phyloP scores from a whole-genome alignment of 1,140 invertebrate genomes.

The Mamestra configurata region DNA sequence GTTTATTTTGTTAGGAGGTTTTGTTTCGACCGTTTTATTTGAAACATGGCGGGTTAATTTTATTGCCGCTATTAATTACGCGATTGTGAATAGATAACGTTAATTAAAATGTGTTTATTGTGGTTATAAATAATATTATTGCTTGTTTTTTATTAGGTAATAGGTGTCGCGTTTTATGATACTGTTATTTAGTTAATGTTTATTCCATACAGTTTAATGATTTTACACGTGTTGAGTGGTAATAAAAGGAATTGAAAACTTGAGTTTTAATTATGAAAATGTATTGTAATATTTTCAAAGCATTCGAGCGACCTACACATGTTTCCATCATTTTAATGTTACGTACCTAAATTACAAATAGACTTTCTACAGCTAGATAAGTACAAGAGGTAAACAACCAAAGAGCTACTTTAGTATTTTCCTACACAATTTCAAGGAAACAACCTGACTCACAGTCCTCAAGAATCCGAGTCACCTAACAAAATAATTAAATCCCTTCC shows the following conservation, averaged over 20 bases:
- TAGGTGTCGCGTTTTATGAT: slow-evolving; percentile 49
- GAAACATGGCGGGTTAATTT: slow-evolving; percentile 55
- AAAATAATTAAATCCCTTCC: slow-evolving; percentile 42
- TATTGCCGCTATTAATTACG: slow-evolving; percentile 58
- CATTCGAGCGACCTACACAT: too few relatives aligned
- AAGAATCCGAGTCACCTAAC: slow-evolving; percentile 1
- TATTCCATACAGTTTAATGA: slow-evolving; percentile 25
- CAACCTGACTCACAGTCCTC: background rate
- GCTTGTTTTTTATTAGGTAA: slow-evolving; percentile 42
- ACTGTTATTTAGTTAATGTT: slow-evolving; percentile 43
- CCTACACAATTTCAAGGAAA: background rate
- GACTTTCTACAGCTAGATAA: too few relatives aligned
- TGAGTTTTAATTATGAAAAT: background rate
- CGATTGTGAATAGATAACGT: slow-evolving; percentile 52
- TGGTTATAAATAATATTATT: slow-evolving; percentile 43
- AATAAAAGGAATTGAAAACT: background rate
- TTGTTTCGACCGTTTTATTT: slow-evolving; percentile 57
- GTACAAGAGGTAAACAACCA: too few relatives aligned
- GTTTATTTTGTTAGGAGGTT: slow-evolving; percentile 72
- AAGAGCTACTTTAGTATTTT: background rate
- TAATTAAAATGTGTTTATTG: slow-evolving; percentile 54
- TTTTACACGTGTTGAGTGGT: slow-evolving; percentile 32
- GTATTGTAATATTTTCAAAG: background rate
- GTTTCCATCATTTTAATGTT: too few relatives aligned
- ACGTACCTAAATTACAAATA: too few relatives aligned